Conservation (phyloP, 2,797 vertebrate genomes). For the Cynodonichthys magdalenae region DNA sequence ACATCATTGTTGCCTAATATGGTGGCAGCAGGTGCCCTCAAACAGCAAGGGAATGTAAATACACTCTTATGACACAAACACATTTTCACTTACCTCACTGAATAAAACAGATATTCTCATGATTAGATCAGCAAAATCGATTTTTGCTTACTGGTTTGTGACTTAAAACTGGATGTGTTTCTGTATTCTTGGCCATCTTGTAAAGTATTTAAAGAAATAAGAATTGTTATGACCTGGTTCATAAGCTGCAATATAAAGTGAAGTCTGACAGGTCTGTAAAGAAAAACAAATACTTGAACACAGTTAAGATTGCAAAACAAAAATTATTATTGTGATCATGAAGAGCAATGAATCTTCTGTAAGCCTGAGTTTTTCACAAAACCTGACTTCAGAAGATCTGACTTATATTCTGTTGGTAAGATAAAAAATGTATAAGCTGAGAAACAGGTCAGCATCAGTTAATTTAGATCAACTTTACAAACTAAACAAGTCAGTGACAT, state of each 20-base stretch:
- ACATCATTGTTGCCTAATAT: slow-evolving; percentile 41
- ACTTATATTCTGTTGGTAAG: not conserved
- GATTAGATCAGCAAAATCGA: not conserved
- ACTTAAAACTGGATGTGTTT: too few species aligned
- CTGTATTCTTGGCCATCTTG: too few species aligned
- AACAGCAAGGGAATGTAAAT: slow-evolving; percentile 27
- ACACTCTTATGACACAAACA: not conserved
- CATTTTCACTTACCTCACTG: not conserved
- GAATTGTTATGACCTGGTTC: too few species aligned
- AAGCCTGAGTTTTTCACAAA: too few species aligned
- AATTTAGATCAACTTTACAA: slow-evolving; percentile 11
- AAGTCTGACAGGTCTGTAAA: too few species aligned
- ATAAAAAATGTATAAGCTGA: not conserved
- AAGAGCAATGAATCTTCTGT: too few species aligned
- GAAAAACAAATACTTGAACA: too few species aligned
- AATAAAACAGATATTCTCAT: not conserved
- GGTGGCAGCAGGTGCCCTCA: slow-evolving; percentile 50
- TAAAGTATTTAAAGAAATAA: too few species aligned
- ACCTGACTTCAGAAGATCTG: too few species aligned
- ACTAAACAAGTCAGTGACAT: slow-evolving; percentile 16
- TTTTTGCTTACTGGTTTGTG: not conserved
- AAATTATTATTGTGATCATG: too few species aligned
- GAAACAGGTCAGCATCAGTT: slow-evolving; percentile 11
- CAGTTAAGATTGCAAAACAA: too few species aligned
- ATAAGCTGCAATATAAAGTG: too few species aligned